Evolutionary conservation across 2,888 invertebrate genomes (phyloP).

Genomic region (Bombylius discolor): DNA sequence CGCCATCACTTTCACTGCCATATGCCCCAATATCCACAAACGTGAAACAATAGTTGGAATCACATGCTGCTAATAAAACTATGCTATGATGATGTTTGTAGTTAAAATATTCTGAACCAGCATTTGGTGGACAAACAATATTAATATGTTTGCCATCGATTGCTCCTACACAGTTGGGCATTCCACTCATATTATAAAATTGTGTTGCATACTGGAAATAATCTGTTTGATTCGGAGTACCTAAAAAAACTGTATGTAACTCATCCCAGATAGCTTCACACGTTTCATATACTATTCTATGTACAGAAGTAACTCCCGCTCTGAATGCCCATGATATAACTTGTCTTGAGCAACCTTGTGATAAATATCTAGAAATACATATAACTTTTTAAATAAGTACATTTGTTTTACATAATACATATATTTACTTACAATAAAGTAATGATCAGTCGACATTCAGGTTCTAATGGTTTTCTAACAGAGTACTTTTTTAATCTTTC

Average conservation of each 20-base stretch:
- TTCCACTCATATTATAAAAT: too few species aligned
- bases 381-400: too few species aligned
- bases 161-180: too few species aligned
- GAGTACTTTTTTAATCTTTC: neutral
- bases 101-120: too few species aligned
- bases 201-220: too few species aligned
- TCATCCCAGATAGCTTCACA: constrained; percentile 10
- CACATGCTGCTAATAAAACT: neutral
- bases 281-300: constrained; percentile 16
- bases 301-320: constrained; percentile 14
- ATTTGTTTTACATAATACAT: too few species aligned
- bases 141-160: too few species aligned
- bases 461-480: neutral
- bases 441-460: neutral
- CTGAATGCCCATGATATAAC: constrained; percentile 8
- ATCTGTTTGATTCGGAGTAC: too few species aligned
- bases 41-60: neutral
- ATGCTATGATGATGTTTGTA: too few species aligned
- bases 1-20: neutral
- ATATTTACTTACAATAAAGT: neutral
- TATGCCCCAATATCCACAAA: neutral
- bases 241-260: neutral
- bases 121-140: too few species aligned
- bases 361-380: neutral
- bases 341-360: constrained; percentile 6